Conservation (phyloP, 53 echinoderm and acorn worm genomes). For the Holothuria scabra region DNA sequence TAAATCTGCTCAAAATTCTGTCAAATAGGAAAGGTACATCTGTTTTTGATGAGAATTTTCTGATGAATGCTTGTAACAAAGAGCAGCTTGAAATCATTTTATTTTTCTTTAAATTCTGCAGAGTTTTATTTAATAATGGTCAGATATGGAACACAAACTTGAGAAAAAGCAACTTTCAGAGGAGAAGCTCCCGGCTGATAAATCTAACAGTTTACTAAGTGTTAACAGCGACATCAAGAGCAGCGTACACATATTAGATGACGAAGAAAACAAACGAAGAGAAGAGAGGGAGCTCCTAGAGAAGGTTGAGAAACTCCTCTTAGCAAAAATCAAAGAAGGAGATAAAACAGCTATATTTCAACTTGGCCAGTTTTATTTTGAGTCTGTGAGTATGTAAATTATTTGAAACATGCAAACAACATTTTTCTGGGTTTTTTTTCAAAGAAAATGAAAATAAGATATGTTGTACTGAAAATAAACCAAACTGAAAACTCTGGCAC, state of each 20-base stretch:
- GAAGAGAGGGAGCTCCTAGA: conserved; percentile 80
- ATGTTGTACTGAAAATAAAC: too few species aligned
- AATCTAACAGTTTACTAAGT: conserved; percentile 10
- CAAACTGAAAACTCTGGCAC: too few species aligned
- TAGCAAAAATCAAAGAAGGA: conserved; percentile 78
- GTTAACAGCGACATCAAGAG: conserved; percentile 58
- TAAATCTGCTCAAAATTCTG: too few species aligned
- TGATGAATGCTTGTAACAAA: too few species aligned
- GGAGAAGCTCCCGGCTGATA: conserved; percentile 20
- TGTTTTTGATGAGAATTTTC: too few species aligned
- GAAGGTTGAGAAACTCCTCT: conserved; percentile 79
- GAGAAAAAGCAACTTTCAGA: conserved; percentile 33
- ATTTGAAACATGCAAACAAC: neutral
- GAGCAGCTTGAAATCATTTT: too few species aligned
- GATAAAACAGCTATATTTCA: conserved; percentile 85
- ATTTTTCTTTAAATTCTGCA: too few species aligned
- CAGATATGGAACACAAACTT: conserved; percentile 33
- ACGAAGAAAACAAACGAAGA: conserved; percentile 59
- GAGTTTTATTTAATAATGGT: too few species aligned
- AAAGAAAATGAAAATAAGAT: neutral
- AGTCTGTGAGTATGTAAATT: conserved; percentile 66
- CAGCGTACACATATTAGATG: conserved; percentile 79
- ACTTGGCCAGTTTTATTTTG: conserved; percentile 97
- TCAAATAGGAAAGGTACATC: too few species aligned
- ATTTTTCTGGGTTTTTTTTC: neutral